Evolutionary conservation across 2,113 vertebrate genomes (phyloP).

Genomic region (Carettochelys insculpta): DNA sequence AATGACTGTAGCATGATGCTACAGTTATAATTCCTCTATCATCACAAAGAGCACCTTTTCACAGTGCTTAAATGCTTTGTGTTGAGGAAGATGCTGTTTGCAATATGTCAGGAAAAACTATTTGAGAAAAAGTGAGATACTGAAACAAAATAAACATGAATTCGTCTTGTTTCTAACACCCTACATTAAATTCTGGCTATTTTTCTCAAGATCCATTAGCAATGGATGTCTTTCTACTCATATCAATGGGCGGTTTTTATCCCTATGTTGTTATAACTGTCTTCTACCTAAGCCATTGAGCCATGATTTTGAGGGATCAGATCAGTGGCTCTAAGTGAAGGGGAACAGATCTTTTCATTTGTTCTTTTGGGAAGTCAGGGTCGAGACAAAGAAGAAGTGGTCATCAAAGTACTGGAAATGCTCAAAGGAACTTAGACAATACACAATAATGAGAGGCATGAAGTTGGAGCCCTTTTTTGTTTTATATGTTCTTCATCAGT

Average conservation of each 20-base stretch:
- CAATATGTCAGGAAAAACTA: neutral
- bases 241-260: neutral
- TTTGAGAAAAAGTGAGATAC: neutral
- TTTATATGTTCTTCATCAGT: no score
- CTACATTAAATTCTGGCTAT: neutral
- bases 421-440: neutral
- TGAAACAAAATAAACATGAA: neutral
- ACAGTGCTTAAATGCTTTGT: neutral
- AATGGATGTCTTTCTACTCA: conserved; percentile 8
- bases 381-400: neutral
- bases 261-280: neutral
- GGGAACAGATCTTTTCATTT: neutral
- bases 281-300: conserved; percentile 1
- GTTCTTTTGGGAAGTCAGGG: neutral
- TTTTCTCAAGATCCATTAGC: conserved; percentile 7
- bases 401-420: neutral
- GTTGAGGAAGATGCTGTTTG: neutral
- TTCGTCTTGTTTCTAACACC: conserved; percentile 37
- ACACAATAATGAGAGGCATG: neutral
- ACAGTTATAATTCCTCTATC: neutral
- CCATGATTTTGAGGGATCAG: neutral
- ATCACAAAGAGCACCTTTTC: neutral
- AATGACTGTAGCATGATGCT: fast-evolving
- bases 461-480: no score
- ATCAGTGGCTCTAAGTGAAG: neutral